Evolutionary conservation across 2,888 invertebrate species (phyloP).

Genomic region (Spilarctia lutea): DNA sequence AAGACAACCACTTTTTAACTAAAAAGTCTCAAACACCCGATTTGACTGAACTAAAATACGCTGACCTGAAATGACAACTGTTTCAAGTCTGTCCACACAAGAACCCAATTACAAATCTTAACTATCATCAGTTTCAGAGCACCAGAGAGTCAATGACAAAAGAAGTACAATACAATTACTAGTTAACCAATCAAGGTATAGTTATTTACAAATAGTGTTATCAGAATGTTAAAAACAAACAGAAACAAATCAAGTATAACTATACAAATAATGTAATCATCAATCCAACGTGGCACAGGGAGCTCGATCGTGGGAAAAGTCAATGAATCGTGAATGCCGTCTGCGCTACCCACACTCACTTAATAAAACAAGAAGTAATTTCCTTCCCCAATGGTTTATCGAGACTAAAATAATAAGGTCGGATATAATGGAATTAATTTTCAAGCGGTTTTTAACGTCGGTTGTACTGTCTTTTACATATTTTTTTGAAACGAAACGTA

Average conservation of each 20-base stretch:
- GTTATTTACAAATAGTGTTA: background rate
- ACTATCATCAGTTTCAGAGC: too few species aligned
- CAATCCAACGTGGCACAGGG: constrained; percentile 17
- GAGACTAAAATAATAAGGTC: background rate
- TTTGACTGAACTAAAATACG: too few species aligned
- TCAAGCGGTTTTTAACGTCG: background rate
- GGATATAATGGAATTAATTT: background rate
- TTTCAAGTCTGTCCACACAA: too few species aligned
- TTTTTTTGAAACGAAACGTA: too few species aligned
- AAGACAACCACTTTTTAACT: too few species aligned
- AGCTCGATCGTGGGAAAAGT: constrained; percentile 21
- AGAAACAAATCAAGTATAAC: constrained; percentile 17
- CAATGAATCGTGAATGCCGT: constrained; percentile 13
- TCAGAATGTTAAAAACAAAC: constrained; percentile 9
- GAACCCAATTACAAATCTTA: too few species aligned
- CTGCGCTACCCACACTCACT: background rate
- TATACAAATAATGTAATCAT: constrained; percentile 16
- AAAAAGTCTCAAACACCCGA: too few species aligned
- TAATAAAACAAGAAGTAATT: constrained; percentile 7
- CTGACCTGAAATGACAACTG: too few species aligned
- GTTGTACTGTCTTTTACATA: background rate
- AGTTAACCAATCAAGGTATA: background rate
- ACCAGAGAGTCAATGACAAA: too few species aligned
- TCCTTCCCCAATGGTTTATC: background rate
- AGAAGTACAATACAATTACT: too few species aligned